Percentiles rank a stretch among this genome's conserved stretches.
Conservation (phyloP, 2,113 vertebrate species). For the Microtus ochrogaster region DNA sequence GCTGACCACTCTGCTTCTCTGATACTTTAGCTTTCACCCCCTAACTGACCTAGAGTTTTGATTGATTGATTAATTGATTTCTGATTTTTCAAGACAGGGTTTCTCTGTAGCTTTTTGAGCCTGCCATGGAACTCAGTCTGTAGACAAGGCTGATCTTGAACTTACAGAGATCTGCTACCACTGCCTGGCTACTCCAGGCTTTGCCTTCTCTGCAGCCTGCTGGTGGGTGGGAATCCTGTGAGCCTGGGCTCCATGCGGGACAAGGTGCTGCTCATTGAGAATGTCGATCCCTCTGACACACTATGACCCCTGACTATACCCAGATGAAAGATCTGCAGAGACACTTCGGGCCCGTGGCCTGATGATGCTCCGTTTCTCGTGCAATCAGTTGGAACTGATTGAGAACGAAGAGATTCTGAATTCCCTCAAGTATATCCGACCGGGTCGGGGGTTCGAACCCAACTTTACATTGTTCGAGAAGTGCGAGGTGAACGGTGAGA, state of each 20-base stretch:
- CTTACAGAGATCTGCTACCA: no score
- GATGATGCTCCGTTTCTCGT: constrained; percentile 93
- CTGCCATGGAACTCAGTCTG: no score
- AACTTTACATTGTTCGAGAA: constrained; percentile 94
- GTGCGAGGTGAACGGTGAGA: constrained; percentile 93
- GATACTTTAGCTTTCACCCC: no score
- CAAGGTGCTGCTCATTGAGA: constrained; percentile 94
- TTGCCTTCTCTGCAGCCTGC: constrained; percentile 84
- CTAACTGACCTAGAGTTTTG: no score
- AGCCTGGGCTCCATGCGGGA: constrained; percentile 88
- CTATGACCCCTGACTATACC: constrained; percentile 94
- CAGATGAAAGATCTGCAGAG: constrained; percentile 96
- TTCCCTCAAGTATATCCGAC: constrained; percentile 92
- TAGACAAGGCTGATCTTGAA: no score
- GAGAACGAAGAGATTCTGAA: constrained; percentile 86
- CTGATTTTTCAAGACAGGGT: no score
- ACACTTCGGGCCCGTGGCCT: constrained; percentile 89
- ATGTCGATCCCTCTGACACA: constrained; percentile 98
- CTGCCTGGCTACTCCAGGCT: no score
- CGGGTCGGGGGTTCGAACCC: constrained; percentile 93
- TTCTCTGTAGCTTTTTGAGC: no score
- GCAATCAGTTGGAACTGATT: constrained; percentile 93
- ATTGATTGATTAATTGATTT: no score
- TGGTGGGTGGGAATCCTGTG: constrained; percentile 87
- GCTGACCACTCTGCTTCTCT: no score